Base-by-base conservation (phyloP, 2,797 vertebrate genomes). In the Sebastes ruberrimus region DNA sequence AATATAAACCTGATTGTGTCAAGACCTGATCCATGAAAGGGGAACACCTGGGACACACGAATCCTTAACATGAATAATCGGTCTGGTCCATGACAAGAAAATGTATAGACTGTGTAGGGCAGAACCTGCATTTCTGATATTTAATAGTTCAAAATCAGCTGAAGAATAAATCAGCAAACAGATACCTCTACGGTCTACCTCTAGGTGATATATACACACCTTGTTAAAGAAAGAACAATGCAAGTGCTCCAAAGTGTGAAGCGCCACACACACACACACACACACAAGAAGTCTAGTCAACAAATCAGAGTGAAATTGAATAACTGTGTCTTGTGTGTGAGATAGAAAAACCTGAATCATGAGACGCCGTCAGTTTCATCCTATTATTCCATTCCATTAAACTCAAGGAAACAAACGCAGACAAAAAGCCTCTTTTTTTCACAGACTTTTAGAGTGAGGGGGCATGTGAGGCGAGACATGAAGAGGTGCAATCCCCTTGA, bases 311-410 rank as follows among this genome's bases (percentile, higher is more conserved):
- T 30, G 53, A 74, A 20, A 55, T 49, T 73, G 33, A 65, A 78
- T 38, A 82, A 62, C 22, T 49, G 14, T 63, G 67, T 46, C 71
- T 27, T 14, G 57, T 67, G 75, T 74, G 74, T 62, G 11, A 61
- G 23, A 76, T 6, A 68, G 61, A 33, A 69, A 46, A 72, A 82
- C 68, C 22, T 49, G 53, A 86, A 76, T 70, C 80, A 74, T 7
- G 52, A 83, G 57, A 89, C 55, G 70, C 23, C 20, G 23, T 57
- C 52, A 25, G 82, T 84, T 90, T 84, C 82, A 76, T 81, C 83
- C 82, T 30, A 67, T 93, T 88, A 93, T 92, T 92, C 89, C 86
- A 35, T 77, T 89, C 89, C 89, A 93, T 94, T 93, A 90, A 88
- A 89, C 87, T 71, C 70, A 10, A 16, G 62, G 67, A 90, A 85